A percentile compares a stretch with the other conserved stretches of the same genome.
phyloP scores from a whole-genome alignment of 35 echinoderm and acorn worm species.

The Apostichopus californicus region DNA sequence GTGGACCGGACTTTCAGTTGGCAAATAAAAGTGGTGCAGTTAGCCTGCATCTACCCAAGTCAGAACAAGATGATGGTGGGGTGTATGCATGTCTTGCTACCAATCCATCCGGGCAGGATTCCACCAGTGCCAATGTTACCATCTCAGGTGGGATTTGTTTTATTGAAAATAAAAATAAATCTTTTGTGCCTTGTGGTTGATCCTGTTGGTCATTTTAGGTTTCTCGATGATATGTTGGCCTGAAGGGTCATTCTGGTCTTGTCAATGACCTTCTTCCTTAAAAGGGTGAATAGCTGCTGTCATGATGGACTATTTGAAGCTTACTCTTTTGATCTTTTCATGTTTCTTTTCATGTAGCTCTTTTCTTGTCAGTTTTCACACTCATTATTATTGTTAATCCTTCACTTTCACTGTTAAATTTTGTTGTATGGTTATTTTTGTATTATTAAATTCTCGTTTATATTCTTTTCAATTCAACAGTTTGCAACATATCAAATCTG shows the following conservation, averaged over 20 bases:
- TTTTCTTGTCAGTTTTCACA: no score
- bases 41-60: constrained; percentile 47
- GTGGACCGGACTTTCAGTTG: constrained; percentile 46
- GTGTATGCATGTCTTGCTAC: constrained; percentile 72
- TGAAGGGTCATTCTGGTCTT: no score
- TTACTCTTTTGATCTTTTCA: no score
- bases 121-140: constrained; percentile 63
- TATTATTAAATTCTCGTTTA: not conserved
- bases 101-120: constrained; percentile 62
- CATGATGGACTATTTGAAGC: no score
- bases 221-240: no score
- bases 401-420: not conserved
- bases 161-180: no score
- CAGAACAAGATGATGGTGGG: constrained; percentile 58
- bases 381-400: no score
- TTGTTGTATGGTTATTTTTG: not conserved
- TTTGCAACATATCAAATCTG: not conserved
- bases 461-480: not conserved
- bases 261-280: no score
- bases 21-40: constrained; percentile 57
- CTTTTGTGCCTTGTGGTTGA: no score
- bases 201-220: no score
- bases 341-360: no score
- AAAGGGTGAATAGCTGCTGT: no score
- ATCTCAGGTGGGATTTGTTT: constrained; percentile 38